A percentile compares a stretch with the other conserved stretches of the same genome.
phyloP scores from a whole-genome alignment of 2,113 vertebrate genomes.

The Notothenia coriiceps region DNA sequence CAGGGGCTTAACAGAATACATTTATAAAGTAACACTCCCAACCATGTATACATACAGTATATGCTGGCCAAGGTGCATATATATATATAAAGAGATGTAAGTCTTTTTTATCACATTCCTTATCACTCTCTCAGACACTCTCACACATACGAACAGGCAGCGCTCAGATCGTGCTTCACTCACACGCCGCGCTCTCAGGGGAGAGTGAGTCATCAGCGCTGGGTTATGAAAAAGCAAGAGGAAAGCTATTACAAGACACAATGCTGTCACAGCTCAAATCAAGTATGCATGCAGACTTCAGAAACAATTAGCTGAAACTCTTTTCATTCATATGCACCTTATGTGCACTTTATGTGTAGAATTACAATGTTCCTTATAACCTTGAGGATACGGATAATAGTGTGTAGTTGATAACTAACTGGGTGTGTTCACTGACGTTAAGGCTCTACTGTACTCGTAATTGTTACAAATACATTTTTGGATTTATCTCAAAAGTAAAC shows the following conservation, averaged over 20 bases:
- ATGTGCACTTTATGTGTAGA: background rate
- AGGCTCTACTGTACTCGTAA: background rate
- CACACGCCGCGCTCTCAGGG: background rate
- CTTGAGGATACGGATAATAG: background rate
- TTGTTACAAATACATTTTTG: background rate
- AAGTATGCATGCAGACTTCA: background rate
- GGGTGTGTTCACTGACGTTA: background rate
- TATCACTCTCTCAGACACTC: background rate
- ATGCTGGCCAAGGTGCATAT: background rate
- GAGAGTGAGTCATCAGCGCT: constrained; percentile 9
- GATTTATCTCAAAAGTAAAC: background rate
- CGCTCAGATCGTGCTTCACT: constrained; percentile 3
- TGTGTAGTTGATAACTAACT: background rate
- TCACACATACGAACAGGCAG: background rate
- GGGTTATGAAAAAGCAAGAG: background rate
- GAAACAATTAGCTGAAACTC: background rate
- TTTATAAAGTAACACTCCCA: no score
- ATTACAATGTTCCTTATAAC: background rate
- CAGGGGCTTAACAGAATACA: no score
- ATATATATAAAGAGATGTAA: background rate
- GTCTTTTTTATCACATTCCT: background rate
- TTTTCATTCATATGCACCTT: background rate
- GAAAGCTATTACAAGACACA: constrained; percentile 9
- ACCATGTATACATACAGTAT: background rate
- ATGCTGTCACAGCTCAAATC: constrained; percentile 3